These are phyloP conservation scores for Microtus californicus DNA, from an alignment of 2,797 vertebrate species.

Conservation along the genomic window DNA sequence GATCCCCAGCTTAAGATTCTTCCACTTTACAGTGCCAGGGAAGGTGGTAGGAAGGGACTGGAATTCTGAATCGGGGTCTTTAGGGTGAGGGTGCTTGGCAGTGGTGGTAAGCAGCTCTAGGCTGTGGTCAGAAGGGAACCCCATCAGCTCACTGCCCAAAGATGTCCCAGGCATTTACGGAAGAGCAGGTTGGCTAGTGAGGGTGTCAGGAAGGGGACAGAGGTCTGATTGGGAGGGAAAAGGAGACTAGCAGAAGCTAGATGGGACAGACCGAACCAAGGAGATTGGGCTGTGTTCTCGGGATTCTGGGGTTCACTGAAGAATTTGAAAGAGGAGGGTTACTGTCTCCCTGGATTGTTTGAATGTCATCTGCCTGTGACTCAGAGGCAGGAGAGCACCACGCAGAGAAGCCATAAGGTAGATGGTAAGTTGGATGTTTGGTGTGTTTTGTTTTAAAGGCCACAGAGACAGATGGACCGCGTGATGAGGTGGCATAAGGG, in stretches of 20 bases:
- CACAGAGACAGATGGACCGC: neutral
- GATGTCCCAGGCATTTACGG: neutral
- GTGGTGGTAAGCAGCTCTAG: neutral
- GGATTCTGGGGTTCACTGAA: neutral
- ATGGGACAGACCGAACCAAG: neutral
- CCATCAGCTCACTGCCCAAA: too few relatives aligned
- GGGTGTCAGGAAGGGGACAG: neutral
- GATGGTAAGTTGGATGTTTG: slow-evolving; percentile 1
- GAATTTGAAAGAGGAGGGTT: slow-evolving; percentile 1
- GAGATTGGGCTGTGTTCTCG: neutral
- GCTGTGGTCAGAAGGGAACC: neutral
- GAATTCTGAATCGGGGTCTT: neutral
- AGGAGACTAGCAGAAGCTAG: neutral
- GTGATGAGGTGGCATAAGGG: neutral
- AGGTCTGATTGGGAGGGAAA: neutral
- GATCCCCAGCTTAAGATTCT: neutral
- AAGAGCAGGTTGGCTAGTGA: neutral
- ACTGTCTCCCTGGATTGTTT: neutral
- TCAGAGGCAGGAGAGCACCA: neutral
- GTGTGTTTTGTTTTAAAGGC: slow-evolving; percentile 23
- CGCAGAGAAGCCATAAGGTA: neutral
- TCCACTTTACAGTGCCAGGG: neutral
- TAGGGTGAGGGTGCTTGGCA: neutral
- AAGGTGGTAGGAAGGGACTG: neutral
- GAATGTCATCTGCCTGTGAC: neutral